Conservation (phyloP, 2,113 vertebrate genomes). For the Thunnus maccoyii region DNA sequence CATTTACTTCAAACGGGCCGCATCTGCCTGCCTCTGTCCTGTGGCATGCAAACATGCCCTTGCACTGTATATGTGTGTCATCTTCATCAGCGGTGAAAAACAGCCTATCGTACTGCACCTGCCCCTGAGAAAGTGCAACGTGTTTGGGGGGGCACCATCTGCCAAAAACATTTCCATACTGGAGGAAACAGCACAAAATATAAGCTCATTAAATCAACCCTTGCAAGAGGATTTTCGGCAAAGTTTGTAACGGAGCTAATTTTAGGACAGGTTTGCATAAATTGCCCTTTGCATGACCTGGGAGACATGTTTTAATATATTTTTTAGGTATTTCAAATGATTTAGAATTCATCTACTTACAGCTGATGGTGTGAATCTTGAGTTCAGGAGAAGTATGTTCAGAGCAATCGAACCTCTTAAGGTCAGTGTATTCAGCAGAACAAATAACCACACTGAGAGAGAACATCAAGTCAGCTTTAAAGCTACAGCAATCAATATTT, state of each 20-base stretch:
- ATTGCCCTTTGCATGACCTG: constrained; percentile 44
- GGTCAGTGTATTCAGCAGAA: not conserved
- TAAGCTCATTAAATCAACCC: constrained; percentile 59
- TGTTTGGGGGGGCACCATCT: constrained; percentile 28
- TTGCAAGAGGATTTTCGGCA: constrained; percentile 41
- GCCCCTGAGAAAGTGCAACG: constrained; percentile 5
- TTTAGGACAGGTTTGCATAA: constrained; percentile 44
- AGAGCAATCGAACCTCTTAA: not conserved
- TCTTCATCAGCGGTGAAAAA: not conserved
- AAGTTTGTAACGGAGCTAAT: constrained; percentile 30
- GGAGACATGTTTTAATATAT: not conserved
- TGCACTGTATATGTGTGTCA: not conserved
- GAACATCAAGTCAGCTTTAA: not conserved
- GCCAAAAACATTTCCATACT: constrained; percentile 38
- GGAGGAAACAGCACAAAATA: constrained; percentile 21
- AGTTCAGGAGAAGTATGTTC: not conserved
- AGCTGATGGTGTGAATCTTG: not conserved
- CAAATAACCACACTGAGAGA: not conserved
- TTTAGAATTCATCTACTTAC: not conserved
- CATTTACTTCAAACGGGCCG: constrained; percentile 21
- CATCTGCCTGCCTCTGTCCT: constrained; percentile 7
- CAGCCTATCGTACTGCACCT: not conserved
- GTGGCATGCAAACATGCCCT: constrained; percentile 18
- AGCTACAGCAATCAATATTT: not conserved
- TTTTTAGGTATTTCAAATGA: constrained; percentile 16